Conservation (phyloP, 2,888 invertebrate species). For the Drosophila atroscutellata region DNA sequence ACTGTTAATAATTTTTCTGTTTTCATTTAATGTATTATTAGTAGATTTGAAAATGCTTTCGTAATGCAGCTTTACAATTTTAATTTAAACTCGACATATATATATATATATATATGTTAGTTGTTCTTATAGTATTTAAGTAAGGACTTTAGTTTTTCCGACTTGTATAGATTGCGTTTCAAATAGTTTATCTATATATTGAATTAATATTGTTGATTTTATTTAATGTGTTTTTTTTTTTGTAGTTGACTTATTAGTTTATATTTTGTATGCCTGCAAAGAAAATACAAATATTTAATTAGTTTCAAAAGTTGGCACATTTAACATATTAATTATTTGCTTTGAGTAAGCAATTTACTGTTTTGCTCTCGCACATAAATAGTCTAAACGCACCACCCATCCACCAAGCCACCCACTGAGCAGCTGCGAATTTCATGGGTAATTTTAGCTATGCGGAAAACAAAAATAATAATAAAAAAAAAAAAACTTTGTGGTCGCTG, state of each 20-base stretch:
- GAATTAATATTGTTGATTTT: not conserved
- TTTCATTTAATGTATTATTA: not conserved
- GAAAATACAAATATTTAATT: conserved; percentile 20
- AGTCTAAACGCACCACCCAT: not conserved
- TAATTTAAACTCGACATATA: not conserved
- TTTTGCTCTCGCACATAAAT: no score
- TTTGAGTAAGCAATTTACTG: not conserved
- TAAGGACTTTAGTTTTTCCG: not conserved
- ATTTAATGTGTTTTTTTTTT: not conserved
- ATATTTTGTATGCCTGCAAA: conserved; percentile 38
- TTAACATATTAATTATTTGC: not conserved
- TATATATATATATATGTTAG: not conserved
- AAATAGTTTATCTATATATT: not conserved
- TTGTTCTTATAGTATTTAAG: not conserved
- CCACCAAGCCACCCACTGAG: not conserved
- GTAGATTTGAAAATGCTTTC: not conserved
- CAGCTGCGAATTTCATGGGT: not conserved
- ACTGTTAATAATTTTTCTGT: not conserved
- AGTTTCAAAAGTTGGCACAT: not conserved
- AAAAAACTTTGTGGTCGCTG: not conserved
- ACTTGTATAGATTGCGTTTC: not conserved
- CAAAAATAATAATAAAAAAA: not conserved
- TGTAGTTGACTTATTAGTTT: conserved; percentile 3
- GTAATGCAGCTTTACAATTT: not conserved
- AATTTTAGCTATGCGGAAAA: not conserved